Base-by-base conservation (phyloP, 2,888 invertebrate species). In the Pemphredon lugubris region DNA sequence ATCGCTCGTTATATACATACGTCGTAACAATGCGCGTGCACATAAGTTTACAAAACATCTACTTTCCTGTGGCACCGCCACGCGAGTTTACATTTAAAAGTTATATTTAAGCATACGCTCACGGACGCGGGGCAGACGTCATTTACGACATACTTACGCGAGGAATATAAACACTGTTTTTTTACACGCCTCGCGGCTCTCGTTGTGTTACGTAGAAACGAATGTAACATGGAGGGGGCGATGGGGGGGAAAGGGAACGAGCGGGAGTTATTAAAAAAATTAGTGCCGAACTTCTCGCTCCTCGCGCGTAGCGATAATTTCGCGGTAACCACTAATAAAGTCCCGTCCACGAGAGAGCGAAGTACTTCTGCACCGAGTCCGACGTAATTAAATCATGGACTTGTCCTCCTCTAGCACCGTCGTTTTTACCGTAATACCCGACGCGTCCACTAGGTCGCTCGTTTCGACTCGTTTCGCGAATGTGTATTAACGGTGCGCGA, bases 361-460 rank as follows among this genome's bases (percentile, higher is more conserved):
- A 13, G 59, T 45, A 57, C 39, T 59, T 34, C 37, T 16, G 37
- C 16, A 6, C 5, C 34, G 21, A 30, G 13, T 53, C 51, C 23
- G 50, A 51, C 60, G 42, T 45, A 60, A 60, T 60, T 60, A 60
- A 60, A 51, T 60, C 60, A 51, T 37, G 16, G 30, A 32, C 18
- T n/a, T 32, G 59, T 42, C 48, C 42, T 39, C 23, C 37, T 47
- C 47, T 18, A 45, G 32, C 40, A 40, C 26, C 40, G 40, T 3
- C 42, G 42, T 16, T 50, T 51, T 42, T 60, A 60, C 60, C 60
- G 60, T 60, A 60, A 60, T 51, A 34, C n/a, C 44, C 32, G 45
- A 21, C 57, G 14, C 45, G 57, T 32, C 30, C 37, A 11, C 11
- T n/a, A 5, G 2, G n/a, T 21, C 37, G 37, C 37, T 13, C 11